Evolutionary conservation across 2,797 vertebrate genomes (phyloP), one percentile per base, ranked within the genome.

Genomic region (Danio choprae): DNA sequence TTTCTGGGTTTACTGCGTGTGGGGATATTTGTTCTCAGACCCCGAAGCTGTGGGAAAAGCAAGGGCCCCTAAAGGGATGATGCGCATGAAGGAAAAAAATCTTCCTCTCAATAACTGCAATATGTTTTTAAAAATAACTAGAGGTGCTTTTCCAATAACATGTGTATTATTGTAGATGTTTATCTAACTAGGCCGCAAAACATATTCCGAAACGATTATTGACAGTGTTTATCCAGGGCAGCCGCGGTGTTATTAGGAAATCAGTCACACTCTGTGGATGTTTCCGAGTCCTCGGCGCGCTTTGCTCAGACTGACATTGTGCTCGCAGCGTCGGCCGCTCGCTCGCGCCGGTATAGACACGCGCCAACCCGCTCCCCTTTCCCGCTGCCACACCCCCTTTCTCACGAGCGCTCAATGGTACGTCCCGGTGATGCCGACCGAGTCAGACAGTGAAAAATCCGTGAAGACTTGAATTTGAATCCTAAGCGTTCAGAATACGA

Each of bases 341-440:
- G 51, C 79, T 51, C 79, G n/a, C 53, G 64, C 29, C 29, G 29
- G 3, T 29, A 43, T 41, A 75, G 15, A 74, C 65, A 55, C 80
- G 40, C 44, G 63, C 67, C 75, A 6, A 64, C 63, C 77, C 29
- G 77, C 65, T 51, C 63, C 63, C 53, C 15, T 20, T 36, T 48
- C n/a, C 36, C 6, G 29, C 77, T 70, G 82, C 84, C 86, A 85
- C 86, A 87, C 87, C 86, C 87, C 87, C 86, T 87, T 82, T 77
- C 74, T 40, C 78, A 53, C 75, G 41, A 56, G 73, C 63, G 40
- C 80, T 73, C 81, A 81, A 84, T 88, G 87, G 87, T 88, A 87
- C 82, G 71, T 84, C 86, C 87, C 87, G 77, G 79, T 84, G 84
- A 88, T 84, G 86, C 85, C 83, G 82, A 78, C 68, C 55, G 83